Percentiles rank a stretch among this genome's conserved stretches.
Conservation (phyloP, 2,888 invertebrate genomes). For the Rosalia funebris region DNA sequence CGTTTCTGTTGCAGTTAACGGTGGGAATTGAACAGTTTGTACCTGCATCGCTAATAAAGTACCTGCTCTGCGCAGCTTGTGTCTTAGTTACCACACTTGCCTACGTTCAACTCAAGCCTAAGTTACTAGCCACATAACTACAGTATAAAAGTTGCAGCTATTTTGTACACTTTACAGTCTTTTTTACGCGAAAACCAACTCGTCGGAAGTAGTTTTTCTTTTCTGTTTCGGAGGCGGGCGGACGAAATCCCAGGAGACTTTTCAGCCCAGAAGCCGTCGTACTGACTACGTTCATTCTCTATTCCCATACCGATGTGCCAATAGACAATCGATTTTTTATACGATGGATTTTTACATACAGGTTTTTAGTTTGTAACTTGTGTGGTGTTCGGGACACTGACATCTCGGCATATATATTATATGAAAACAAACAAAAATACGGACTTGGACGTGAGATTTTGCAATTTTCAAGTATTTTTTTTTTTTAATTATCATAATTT, state of each 20-base stretch:
- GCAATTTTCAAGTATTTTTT: constrained; percentile 18
- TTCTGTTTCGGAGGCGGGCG: constrained; percentile 19
- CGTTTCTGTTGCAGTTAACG: constrained; percentile 31
- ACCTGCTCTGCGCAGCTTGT: constrained; percentile 57
- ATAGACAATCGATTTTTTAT: constrained; percentile 45
- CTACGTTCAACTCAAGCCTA: constrained; percentile 48
- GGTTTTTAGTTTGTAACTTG: constrained; percentile 32
- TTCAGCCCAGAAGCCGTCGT: neutral
- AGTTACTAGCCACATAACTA: constrained; percentile 34
- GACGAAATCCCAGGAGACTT: neutral
- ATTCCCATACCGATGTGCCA: constrained; percentile 50
- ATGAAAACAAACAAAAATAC: constrained; percentile 12
- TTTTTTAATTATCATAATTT: constrained; percentile 5
- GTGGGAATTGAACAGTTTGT: constrained; percentile 44
- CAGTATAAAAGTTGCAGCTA: constrained; percentile 29
- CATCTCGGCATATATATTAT: neutral
- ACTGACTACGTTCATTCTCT: constrained; percentile 29
- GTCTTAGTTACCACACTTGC: constrained; percentile 61
- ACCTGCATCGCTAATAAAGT: constrained; percentile 58
- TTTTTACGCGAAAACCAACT: neutral
- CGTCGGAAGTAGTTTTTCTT: constrained; percentile 14
- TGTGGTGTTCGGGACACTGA: constrained; percentile 49
- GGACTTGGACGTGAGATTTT: constrained; percentile 24
- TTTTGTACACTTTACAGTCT: constrained; percentile 16
- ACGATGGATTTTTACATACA: constrained; percentile 30